Percentiles rank a stretch among this genome's conserved stretches.
Evolutionary conservation across 1,140 invertebrate genomes (phyloP).

Genomic region (Drosophila tani): DNA sequence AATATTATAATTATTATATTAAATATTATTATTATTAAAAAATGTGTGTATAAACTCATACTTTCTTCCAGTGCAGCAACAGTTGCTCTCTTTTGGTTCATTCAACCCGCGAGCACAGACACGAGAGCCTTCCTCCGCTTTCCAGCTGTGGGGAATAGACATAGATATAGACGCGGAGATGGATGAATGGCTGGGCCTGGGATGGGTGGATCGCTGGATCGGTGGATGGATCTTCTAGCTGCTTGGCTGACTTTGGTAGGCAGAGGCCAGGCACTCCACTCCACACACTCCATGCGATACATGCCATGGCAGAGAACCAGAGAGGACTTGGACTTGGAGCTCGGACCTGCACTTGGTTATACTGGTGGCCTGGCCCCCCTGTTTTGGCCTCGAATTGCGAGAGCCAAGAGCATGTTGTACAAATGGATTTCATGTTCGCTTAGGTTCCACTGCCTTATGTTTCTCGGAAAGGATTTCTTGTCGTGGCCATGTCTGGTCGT

Average conservation of each 20-base stretch:
- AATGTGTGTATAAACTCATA: too few species aligned
- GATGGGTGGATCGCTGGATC: conserved; percentile 47
- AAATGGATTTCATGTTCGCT: conserved; percentile 76
- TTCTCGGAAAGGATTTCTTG: conserved; percentile 81
- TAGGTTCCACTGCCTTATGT: conserved; percentile 64
- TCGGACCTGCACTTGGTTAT: conserved; percentile 43
- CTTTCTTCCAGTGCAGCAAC: conserved; percentile 35
- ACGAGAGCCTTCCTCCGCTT: conserved; percentile 40
- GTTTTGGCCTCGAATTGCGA: conserved; percentile 62
- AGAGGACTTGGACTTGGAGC: conserved; percentile 55
- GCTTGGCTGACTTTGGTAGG: conserved; percentile 69
- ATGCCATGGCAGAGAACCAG: conserved; percentile 40
- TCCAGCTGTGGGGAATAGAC: conserved; percentile 41
- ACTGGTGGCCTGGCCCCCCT: conserved; percentile 37
- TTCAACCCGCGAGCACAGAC: conserved; percentile 63
- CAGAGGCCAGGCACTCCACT: conserved; percentile 28
- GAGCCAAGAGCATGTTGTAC: conserved; percentile 74
- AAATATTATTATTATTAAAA: too few species aligned
- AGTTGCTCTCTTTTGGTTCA: conserved; percentile 74
- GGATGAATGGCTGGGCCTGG: conserved; percentile 44
- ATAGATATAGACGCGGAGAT: conserved; percentile 51
- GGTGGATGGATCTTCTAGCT: conserved; percentile 61
- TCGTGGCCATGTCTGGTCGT: conserved; percentile 75
- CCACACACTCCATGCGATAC: not conserved
- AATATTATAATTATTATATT: too few species aligned